phyloP scores from a whole-genome alignment of 2,797 vertebrate genomes.

The Philypnodon macrostomus region DNA sequence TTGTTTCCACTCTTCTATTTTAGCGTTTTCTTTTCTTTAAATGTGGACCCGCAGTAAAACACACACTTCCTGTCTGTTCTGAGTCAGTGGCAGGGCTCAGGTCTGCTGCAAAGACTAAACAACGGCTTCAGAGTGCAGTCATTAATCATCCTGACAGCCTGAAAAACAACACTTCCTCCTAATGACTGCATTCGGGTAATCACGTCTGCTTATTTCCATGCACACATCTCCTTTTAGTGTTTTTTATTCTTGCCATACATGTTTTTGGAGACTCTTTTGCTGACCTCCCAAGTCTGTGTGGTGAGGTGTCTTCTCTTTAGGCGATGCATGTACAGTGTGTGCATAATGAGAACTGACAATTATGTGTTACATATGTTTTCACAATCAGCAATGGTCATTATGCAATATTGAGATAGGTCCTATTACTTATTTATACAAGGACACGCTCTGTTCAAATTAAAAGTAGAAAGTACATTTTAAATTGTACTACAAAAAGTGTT shows the following conservation, averaged over 20 bases:
- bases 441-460: no score
- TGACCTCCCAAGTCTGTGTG: conserved; percentile 68
- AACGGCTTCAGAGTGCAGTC: conserved; percentile 90
- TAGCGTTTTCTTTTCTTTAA: conserved; percentile 12
- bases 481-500: no score
- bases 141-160: conserved; percentile 98
- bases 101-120: conserved; percentile 96
- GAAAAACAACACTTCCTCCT: conserved; percentile 97
- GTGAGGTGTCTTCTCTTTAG: no score
- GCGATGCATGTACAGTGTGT: no score
- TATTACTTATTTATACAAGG: no score
- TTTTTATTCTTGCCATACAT: conserved; percentile 23
- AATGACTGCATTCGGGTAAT: conserved; percentile 98
- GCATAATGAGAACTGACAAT: no score
- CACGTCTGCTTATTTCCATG: conserved; percentile 76
- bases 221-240: conserved; percentile 46
- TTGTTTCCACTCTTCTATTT: conserved; percentile 4
- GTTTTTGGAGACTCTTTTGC: conserved; percentile 46
- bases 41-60: conserved; percentile 13
- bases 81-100: conserved; percentile 86
- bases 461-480: no score
- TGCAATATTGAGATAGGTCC: no score
- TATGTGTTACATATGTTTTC: no score
- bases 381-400: no score
- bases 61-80: conserved; percentile 73